phyloP scores from a whole-genome alignment of 37 sponge, comb jelly and placozoan genomes.

The Chondrilla cf. caribensis region DNA sequence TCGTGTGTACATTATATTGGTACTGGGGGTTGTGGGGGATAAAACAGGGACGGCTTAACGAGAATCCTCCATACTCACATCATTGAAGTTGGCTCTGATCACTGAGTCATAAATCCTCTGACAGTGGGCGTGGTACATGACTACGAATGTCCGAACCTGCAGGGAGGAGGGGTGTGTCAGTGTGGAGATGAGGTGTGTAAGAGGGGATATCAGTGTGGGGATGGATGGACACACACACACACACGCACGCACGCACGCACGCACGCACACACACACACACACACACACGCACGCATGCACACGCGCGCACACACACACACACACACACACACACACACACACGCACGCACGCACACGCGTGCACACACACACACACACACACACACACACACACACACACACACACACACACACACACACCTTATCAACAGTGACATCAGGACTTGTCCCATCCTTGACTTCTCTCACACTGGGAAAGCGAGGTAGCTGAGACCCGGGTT shows the following conservation, averaged over 20 bases:
- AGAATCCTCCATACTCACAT: too few species aligned
- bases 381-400: constrained; percentile 5
- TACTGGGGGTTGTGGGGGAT: too few species aligned
- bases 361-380: constrained; percentile 1
- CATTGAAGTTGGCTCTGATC: constrained; percentile 75
- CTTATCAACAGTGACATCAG: constrained; percentile 47
- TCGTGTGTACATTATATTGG: too few species aligned
- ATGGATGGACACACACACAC: too few species aligned
- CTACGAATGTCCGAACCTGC: constrained; percentile 79
- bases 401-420: constrained; percentile 31
- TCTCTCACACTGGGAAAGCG: constrained; percentile 50
- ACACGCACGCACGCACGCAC: background rate
- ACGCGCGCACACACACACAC: background rate
- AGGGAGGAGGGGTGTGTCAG: background rate
- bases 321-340: constrained; percentile 21
- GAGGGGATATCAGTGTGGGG: background rate
- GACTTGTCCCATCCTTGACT: constrained; percentile 35
- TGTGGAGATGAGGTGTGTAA: background rate
- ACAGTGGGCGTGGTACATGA: constrained; percentile 91
- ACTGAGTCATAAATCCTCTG: constrained; percentile 80
- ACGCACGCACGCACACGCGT: background rate
- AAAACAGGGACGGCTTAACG: too few species aligned
- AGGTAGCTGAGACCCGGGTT: constrained; percentile 65
- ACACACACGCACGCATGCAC: background rate
- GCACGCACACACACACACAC: constrained; percentile 4